Conservation (phyloP, 1,140 invertebrate species). For the Polypedilum vanderplanki region DNA sequence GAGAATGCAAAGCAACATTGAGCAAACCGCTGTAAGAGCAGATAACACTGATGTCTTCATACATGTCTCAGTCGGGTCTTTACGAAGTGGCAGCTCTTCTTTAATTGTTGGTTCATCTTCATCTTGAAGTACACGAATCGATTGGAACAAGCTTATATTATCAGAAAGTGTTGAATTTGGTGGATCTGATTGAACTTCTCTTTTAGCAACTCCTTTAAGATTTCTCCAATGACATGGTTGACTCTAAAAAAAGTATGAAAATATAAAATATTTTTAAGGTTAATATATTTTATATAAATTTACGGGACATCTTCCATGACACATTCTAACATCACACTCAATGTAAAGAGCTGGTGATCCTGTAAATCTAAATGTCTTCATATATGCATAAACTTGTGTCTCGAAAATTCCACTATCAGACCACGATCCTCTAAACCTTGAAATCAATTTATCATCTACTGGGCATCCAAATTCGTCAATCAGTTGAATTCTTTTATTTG, state of each 20-base stretch:
- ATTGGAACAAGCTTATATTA: slow-evolving; percentile 83
- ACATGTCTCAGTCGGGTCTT: slow-evolving; percentile 58
- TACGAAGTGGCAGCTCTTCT: slow-evolving; percentile 32
- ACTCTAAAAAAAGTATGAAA: slow-evolving; percentile 53
- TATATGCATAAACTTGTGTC: slow-evolving; percentile 88
- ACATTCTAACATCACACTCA: slow-evolving; percentile 91
- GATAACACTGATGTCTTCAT: slow-evolving; percentile 68
- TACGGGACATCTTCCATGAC: slow-evolving; percentile 87
- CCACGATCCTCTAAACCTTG: slow-evolving; percentile 86
- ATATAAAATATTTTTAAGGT: slow-evolving; percentile 29
- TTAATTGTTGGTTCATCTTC: slow-evolving; percentile 50
- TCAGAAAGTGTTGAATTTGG: slow-evolving; percentile 57
- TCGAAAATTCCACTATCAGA: slow-evolving; percentile 82
- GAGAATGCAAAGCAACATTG: slow-evolving; percentile 59
- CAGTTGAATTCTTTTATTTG: slow-evolving; percentile 80
- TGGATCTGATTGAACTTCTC: slow-evolving; percentile 45
- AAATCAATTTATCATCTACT: slow-evolving; percentile 87
- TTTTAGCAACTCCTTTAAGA: slow-evolving; percentile 65
- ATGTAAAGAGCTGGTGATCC: slow-evolving; percentile 89
- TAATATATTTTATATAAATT: slow-evolving; percentile 41
- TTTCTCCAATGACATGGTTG: slow-evolving; percentile 91
- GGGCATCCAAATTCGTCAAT: slow-evolving; percentile 93
- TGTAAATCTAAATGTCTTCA: slow-evolving; percentile 92
- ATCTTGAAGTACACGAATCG: slow-evolving; percentile 76
- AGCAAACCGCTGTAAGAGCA: slow-evolving; percentile 61